Evolutionary conservation across 2,113 vertebrate species (phyloP).

Genomic region (Erpornis zantholeuca): DNA sequence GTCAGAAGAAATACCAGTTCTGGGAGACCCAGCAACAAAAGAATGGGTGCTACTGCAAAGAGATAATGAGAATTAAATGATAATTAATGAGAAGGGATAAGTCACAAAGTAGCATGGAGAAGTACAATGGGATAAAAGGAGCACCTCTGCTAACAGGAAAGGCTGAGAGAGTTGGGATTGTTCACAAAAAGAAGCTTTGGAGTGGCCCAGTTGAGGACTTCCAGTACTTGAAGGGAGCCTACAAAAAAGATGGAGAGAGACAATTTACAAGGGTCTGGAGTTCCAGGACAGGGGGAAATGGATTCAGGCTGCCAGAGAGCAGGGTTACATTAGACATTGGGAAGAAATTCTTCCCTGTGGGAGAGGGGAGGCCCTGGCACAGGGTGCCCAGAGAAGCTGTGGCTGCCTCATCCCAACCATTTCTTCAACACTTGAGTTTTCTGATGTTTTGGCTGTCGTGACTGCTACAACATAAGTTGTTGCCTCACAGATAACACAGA

Average conservation of each 20-base stretch:
- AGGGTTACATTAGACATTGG: no score
- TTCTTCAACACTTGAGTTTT: background rate
- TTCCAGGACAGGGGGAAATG: background rate
- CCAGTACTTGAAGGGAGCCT: background rate
- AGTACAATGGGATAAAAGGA: background rate
- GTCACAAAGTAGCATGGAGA: background rate
- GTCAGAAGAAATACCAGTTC: background rate
- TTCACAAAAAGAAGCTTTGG: background rate
- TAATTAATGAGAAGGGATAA: background rate
- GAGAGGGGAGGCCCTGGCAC: background rate
- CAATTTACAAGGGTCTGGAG: background rate
- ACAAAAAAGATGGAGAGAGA: background rate
- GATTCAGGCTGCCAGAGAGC: background rate
- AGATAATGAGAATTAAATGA: background rate
- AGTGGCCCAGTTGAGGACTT: background rate
- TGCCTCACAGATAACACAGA: background rate
- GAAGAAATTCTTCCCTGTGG: background rate
- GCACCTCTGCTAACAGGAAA: background rate
- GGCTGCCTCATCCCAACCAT: background rate
- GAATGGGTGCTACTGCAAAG: background rate
- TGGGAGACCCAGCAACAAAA: background rate
- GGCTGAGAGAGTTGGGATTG: background rate
- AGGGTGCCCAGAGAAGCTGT: background rate
- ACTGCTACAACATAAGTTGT: background rate
- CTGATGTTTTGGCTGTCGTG: background rate